Percentiles rank a stretch among this genome's conserved stretches.
Evolutionary conservation across 2,113 vertebrate species (phyloP).

Genomic region (Spilogale gracilis): DNA sequence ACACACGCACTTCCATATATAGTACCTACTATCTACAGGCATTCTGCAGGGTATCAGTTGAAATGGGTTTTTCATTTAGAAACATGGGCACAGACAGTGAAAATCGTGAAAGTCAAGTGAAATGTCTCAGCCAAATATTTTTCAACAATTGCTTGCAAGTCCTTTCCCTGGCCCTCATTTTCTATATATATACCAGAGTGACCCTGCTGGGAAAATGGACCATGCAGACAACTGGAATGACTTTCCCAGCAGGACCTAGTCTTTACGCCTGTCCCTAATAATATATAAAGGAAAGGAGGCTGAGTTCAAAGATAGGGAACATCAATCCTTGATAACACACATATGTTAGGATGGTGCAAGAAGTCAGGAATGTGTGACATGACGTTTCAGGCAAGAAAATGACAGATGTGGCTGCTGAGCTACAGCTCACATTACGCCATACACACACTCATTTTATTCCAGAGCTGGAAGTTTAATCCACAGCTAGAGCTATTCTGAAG

Average conservation of each 20-base stretch:
- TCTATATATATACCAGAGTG: not conserved
- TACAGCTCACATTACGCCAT: not conserved
- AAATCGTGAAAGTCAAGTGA: not conserved
- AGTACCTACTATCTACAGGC: not conserved
- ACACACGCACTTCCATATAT: not conserved
- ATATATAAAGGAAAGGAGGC: slow-evolving; percentile 38
- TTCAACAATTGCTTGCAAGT: not conserved
- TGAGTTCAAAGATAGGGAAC: slow-evolving; percentile 72
- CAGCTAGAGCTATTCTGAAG: not conserved
- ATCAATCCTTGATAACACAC: slow-evolving; percentile 37
- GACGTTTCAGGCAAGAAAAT: not conserved
- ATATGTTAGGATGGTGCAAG: slow-evolving; percentile 29
- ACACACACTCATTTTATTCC: not conserved
- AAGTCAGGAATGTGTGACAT: slow-evolving; percentile 64
- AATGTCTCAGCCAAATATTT: slow-evolving; percentile 16
- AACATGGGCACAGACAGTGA: not conserved
- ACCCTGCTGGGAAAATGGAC: slow-evolving; percentile 47
- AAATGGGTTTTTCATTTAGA: not conserved
- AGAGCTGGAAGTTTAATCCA: not conserved
- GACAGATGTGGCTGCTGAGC: slow-evolving; percentile 26
- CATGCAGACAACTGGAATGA: slow-evolving; percentile 44
- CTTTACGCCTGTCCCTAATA: slow-evolving; percentile 8
- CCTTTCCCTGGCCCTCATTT: slow-evolving; percentile 45
- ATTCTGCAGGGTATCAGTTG: not conserved
- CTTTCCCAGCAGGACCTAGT: slow-evolving; percentile 42